Evolutionary conservation across 1,140 invertebrate species (phyloP).

Genomic region (Micrasema minimum): DNA sequence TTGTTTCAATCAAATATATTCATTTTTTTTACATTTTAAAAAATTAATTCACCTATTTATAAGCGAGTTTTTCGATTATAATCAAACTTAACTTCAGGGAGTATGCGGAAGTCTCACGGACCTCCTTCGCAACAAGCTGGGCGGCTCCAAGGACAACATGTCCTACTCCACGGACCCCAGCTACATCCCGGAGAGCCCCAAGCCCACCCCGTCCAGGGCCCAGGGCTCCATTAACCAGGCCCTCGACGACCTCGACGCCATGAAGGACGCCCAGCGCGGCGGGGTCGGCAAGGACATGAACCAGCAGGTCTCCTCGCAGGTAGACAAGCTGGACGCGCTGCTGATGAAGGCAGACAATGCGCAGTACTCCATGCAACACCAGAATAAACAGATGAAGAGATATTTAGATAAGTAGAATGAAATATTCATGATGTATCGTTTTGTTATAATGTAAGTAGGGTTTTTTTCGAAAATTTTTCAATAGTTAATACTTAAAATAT

Average conservation of each 20-base stretch:
- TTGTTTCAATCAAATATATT: no score
- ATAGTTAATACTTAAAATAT: no score
- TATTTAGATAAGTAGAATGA: slow-evolving; percentile 64
- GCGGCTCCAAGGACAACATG: slow-evolving; percentile 60
- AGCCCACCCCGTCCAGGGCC: neutral
- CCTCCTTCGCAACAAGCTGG: slow-evolving; percentile 69
- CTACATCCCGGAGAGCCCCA: slow-evolving; percentile 56
- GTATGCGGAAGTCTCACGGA: slow-evolving; percentile 75
- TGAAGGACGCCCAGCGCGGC: slow-evolving; percentile 58
- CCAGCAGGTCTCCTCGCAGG: slow-evolving; percentile 70
- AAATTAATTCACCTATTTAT: no score
- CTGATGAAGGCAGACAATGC: slow-evolving; percentile 75
- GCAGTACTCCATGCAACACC: slow-evolving; percentile 72
- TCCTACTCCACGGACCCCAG: slow-evolving; percentile 64
- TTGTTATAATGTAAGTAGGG: no score
- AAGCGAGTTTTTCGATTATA: no score
- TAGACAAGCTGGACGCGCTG: slow-evolving; percentile 72
- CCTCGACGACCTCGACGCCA: slow-evolving; percentile 63
- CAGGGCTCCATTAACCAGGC: slow-evolving; percentile 61
- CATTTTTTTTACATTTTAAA: no score
- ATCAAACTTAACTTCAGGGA: slow-evolving; percentile 60
- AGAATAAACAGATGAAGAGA: slow-evolving; percentile 78
- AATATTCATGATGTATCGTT: no score
- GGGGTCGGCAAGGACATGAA: slow-evolving; percentile 64
- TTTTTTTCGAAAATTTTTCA: no score